Evolutionary conservation across 2,797 vertebrate species (phyloP).

Genomic region (Mormyrops boulengeri): DNA sequence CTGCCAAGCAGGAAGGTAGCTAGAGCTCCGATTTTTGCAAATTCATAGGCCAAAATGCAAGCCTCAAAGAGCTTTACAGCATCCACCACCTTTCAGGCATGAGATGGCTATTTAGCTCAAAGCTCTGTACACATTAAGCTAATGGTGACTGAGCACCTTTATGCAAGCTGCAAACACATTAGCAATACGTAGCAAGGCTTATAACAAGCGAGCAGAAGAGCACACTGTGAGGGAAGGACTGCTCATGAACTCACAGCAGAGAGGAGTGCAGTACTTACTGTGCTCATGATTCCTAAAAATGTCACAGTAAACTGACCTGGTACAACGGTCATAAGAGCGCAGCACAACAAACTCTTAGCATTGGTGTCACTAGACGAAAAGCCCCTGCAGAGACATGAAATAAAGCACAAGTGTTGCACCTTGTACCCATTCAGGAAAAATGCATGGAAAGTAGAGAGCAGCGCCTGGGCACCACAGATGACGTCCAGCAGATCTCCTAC

Average conservation of each 20-base stretch:
- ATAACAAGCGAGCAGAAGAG: background rate
- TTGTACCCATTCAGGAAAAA: background rate
- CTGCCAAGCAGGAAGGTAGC: background rate
- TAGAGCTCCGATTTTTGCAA: background rate
- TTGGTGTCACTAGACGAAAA: background rate
- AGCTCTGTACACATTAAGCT: background rate
- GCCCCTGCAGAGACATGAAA: background rate
- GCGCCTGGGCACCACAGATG: background rate
- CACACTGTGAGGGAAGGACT: background rate
- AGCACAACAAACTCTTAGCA: background rate
- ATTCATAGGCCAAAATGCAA: background rate
- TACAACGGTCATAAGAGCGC: background rate
- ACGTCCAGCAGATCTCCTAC: background rate
- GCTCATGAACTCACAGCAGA: background rate
- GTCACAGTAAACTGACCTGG: background rate
- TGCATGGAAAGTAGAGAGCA: background rate
- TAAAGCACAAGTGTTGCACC: background rate
- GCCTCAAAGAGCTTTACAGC: background rate
- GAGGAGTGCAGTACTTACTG: constrained; percentile 2
- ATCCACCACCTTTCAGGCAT: background rate
- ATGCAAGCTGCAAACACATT: background rate
- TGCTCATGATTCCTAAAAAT: background rate
- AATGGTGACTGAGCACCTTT: background rate
- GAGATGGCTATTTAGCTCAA: background rate
- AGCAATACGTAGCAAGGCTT: background rate